phyloP scores from a whole-genome alignment of 2,113 vertebrate species.

The Platycercus adscitus region DNA sequence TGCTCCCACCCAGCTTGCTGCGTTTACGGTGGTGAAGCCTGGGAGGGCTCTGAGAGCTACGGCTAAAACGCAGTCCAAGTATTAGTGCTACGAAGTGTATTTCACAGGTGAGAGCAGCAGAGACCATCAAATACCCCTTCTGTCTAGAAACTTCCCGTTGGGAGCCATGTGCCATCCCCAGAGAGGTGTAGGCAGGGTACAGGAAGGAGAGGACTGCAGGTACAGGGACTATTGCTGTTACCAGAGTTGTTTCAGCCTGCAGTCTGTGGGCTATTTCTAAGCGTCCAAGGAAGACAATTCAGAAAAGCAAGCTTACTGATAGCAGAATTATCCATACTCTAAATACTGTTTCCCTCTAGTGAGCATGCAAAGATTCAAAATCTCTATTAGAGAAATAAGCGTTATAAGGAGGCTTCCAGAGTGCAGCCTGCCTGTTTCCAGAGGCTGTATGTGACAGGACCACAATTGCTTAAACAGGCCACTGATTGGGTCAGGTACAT shows the following conservation, averaged over 20 bases:
- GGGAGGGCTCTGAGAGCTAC: not conserved
- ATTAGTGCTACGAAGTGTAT: not conserved
- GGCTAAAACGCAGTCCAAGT: not conserved
- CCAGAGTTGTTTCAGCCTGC: not conserved
- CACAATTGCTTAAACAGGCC: not conserved
- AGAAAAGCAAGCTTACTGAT: not conserved
- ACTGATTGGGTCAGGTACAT: not conserved
- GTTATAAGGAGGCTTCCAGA: not conserved
- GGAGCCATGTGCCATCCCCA: not conserved
- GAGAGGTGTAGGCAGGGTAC: not conserved
- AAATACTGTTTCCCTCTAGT: not conserved
- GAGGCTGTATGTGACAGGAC: not conserved
- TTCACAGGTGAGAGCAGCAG: not conserved
- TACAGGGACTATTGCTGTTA: not conserved
- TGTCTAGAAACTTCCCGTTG: not conserved
- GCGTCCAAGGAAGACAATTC: not conserved
- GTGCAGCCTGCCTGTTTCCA: not conserved
- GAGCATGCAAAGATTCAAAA: not conserved
- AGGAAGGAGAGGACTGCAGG: not conserved
- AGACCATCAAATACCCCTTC: not conserved
- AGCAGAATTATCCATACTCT: not conserved
- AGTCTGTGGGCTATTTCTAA: not conserved
- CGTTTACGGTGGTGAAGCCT: not conserved
- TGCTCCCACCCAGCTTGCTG: not conserved
- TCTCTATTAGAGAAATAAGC: not conserved